Evolutionary conservation across 2,797 vertebrate species (phyloP).

Genomic region (Coreius guichenoti): DNA sequence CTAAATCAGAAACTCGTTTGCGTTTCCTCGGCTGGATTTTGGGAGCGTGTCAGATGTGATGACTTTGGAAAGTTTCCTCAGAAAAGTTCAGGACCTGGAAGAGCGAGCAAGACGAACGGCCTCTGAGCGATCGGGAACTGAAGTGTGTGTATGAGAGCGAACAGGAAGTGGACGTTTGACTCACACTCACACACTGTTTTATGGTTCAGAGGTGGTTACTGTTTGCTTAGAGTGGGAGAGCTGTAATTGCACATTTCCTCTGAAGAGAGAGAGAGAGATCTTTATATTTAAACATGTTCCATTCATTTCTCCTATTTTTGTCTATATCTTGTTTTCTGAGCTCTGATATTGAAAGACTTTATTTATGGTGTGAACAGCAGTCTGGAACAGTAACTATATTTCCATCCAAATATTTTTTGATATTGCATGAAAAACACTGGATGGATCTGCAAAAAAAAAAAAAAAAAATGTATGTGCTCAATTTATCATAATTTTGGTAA

Average conservation of each 20-base stretch:
- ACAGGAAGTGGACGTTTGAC: conserved; percentile 35
- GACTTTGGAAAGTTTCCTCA: conserved; percentile 32
- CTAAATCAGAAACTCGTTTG: background rate
- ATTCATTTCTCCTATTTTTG: background rate
- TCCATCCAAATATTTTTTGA: background rate
- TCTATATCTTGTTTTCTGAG: background rate
- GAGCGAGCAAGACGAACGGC: background rate
- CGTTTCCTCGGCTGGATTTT: conserved; percentile 8
- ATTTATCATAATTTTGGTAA: background rate
- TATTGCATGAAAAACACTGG: background rate
- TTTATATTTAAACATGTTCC: background rate
- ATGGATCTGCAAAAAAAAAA: background rate
- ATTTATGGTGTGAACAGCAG: background rate
- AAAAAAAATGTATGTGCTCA: background rate
- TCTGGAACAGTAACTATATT: background rate
- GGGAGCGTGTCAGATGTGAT: conserved; percentile 34
- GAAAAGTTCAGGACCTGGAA: conserved; percentile 47
- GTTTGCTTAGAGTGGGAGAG: conserved; percentile 86
- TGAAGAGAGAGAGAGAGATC: background rate
- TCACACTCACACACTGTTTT: conserved; percentile 38
- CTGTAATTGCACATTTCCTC: conserved; percentile 88
- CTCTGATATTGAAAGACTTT: background rate
- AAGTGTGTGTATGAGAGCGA: conserved; percentile 12
- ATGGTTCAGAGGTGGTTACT: conserved; percentile 80
- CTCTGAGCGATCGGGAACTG: background rate